Evolutionary conservation across 2,888 invertebrate genomes (phyloP), one percentile per base, ranked within the genome.

Genomic region (Drepana falcataria): DNA sequence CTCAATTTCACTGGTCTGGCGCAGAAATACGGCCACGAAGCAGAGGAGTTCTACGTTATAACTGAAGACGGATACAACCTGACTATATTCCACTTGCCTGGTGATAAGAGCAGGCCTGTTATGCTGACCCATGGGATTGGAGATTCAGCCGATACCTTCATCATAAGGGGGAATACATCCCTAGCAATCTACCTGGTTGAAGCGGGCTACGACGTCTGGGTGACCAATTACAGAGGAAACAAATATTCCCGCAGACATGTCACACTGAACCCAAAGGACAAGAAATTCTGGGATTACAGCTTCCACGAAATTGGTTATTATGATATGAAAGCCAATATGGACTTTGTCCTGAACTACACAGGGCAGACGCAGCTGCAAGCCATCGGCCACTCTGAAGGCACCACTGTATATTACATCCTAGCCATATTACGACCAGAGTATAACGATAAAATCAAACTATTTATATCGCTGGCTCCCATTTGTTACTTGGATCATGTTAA

Each of bases 301-400:
- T 92, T 91, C 85, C 93, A 95, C 70, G 94, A 95, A 71, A 93
- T 94, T 75, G 95, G 94, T 0, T 63, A 77, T 33, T 91, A 92
- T 65, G 96, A 96, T 73, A 60, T 95, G 2, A 94, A 95, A 2
- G 92, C 94, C 0, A 93, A 92, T 77, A 92, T 79, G 6, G 75
- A 80, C 52, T 67, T 54, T 47, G 59, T 77, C 2, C 47, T 76
- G 2, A 41, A 59, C 0, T 49, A 59, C 6, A 94, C 94, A 0
- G 84, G 88, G 0, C 82, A 88, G 40, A 59, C 82, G 1, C 78
- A 91, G 47, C 57, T 95, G 0, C 91, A 91, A 59, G 94, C 93
- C 68, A 76, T 94, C 34, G 95, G 94, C 0, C 94, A 95, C 71
- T 95, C 94, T 0, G 87, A 85, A 65, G 95, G 95, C 7, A 91